phyloP scores from a whole-genome alignment of 2,888 invertebrate genomes.

The Gymnoscelis rufifasciata region DNA sequence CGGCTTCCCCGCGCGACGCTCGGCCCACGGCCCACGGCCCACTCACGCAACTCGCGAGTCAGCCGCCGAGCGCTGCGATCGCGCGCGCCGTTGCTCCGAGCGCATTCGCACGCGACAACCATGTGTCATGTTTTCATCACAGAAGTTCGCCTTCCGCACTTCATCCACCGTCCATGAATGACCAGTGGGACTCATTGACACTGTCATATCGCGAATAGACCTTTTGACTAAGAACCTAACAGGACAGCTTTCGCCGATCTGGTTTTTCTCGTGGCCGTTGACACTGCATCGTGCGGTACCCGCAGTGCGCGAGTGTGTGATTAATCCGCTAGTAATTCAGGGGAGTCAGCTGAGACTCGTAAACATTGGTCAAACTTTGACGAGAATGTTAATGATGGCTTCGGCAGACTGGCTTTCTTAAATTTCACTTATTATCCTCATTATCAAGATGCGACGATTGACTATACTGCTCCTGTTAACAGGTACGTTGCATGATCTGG shows the following conservation, averaged over 20 bases:
- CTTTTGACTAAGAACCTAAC: constrained; percentile 33
- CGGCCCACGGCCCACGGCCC: constrained; percentile 56
- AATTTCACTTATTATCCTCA: constrained; percentile 41
- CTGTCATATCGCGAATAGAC: constrained; percentile 35
- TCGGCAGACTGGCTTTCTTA: constrained; percentile 47
- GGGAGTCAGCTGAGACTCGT: constrained; percentile 73
- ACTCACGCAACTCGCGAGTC: constrained; percentile 75
- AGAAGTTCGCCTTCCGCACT: constrained; percentile 50
- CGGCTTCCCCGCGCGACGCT: constrained; percentile 45
- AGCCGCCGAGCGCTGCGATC: constrained; percentile 72
- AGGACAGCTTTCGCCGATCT: constrained; percentile 64
- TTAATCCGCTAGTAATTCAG: constrained; percentile 68
- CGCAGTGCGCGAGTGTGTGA: constrained; percentile 78
- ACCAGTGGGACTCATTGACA: constrained; percentile 40
- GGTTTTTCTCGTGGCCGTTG: constrained; percentile 76
- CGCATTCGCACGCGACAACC: constrained; percentile 55
- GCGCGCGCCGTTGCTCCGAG: constrained; percentile 51
- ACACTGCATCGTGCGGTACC: constrained; percentile 76
- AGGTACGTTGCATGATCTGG: constrained; percentile 60
- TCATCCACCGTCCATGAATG: constrained; percentile 52
- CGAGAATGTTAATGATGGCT: constrained; percentile 57
- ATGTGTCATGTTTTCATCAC: constrained; percentile 77
- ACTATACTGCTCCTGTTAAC: constrained; percentile 61
- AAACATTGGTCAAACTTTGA: constrained; percentile 62
- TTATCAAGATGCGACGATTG: constrained; percentile 61